phyloP scores from a whole-genome alignment of 2,797 vertebrate species.

The Babyrousa celebensis region DNA sequence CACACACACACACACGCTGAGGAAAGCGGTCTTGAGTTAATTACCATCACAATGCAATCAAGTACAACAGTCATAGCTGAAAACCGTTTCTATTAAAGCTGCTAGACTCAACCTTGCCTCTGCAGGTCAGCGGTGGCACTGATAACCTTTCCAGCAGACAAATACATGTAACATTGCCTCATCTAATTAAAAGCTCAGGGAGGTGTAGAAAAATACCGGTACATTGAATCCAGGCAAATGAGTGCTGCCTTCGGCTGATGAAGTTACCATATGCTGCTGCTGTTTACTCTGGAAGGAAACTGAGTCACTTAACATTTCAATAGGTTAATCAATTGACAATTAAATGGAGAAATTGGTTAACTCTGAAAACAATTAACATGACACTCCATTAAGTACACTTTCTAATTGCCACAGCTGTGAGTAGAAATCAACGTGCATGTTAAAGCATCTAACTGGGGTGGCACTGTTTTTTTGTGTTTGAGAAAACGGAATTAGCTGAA shows the following conservation, averaged over 20 bases:
- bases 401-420: slow-evolving; percentile 93
- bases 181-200: slow-evolving; percentile 94
- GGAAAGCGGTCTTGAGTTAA: slow-evolving; percentile 91
- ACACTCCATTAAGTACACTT: slow-evolving; percentile 95
- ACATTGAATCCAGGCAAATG: slow-evolving; percentile 89
- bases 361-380: slow-evolving; percentile 94
- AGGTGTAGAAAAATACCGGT: slow-evolving; percentile 92
- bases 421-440: slow-evolving; percentile 90
- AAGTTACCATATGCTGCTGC: slow-evolving; percentile 89
- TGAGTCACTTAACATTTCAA: slow-evolving; percentile 96
- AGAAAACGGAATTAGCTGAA: slow-evolving; percentile 85
- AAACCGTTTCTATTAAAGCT: slow-evolving; percentile 92
- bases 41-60: slow-evolving; percentile 94
- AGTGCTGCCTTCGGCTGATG: slow-evolving; percentile 91
- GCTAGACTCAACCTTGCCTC: slow-evolving; percentile 91
- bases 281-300: slow-evolving; percentile 94
- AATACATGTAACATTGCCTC: slow-evolving; percentile 93
- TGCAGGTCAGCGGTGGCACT: slow-evolving; percentile 91
- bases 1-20: slow-evolving; percentile 58
- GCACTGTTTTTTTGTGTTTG: slow-evolving; percentile 74
- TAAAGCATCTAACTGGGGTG: slow-evolving; percentile 83
- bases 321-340: slow-evolving; percentile 96
- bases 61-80: slow-evolving; percentile 91
- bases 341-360: slow-evolving; percentile 95
- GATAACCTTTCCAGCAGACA: slow-evolving; percentile 94